Base-by-base conservation (phyloP, 2,888 invertebrate genomes). In the Unio pictorum region DNA sequence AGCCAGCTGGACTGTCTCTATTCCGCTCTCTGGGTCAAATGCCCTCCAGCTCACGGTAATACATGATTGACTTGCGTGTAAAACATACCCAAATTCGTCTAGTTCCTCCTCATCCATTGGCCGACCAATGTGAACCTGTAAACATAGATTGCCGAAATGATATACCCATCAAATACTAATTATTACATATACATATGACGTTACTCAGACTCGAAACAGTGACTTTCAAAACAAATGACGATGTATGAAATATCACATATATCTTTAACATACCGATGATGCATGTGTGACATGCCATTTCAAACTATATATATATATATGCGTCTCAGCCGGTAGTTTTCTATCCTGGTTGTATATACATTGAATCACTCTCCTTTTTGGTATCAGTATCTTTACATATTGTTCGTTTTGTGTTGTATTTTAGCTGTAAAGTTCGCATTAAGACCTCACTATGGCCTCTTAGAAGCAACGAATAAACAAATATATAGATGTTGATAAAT, bases 21-120 rank as follows among this genome's bases (percentile, higher is more conserved):
- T 76, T 18, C 82, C 81, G 59, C 84, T 84, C 63, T 84, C 77
- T 17, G 75, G 68, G 61, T 84, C 84, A n/a, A 69, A 55, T 0
- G 70, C 77, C 6, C 63, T 63, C 81, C 81, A 82, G 55, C 78
- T 78, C 4, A 81, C 71, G 54, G 75, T 71, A 20, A 84, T 72
- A 1, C 73, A 68, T 57, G 75, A 66, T n/a, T 75, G 79, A 59
- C 81, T 80, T 59, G 74, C 73, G 63, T 83, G 81, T 55, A 80
- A 58, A 15, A 82, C 75, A 30, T 72, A 66, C 1, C 72, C 69
- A 5, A 72, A 30, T n/a, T 76, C 79, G 64, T 80, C 72, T 0
- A 79, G 61, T 59, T 81, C 81, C 61, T 84, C 82, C 15, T 80
- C 81, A n/a, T 79, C 81, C 30, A 67, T 74, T 15, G 71, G 70